Conservation (phyloP, 2,113 vertebrate genomes). For the Pangasianodon gigas region DNA sequence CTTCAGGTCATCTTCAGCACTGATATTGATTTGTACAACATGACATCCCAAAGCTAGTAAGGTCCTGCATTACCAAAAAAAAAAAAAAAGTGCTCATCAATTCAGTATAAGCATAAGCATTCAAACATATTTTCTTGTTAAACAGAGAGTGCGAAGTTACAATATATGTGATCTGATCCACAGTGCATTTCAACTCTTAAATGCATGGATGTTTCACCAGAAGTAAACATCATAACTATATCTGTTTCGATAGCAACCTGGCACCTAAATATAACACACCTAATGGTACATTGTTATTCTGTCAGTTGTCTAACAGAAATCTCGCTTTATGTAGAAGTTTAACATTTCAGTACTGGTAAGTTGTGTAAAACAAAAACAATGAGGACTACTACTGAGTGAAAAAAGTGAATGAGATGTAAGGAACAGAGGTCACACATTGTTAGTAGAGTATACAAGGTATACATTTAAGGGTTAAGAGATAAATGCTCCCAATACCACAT, state of each 20-base stretch:
- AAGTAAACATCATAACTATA: background rate
- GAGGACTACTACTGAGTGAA: background rate
- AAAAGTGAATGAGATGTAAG: background rate
- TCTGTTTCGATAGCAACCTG: background rate
- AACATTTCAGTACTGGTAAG: background rate
- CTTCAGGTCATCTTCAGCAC: conserved; percentile 93
- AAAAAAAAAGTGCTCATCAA: background rate
- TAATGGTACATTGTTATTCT: background rate
- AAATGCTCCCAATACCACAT: background rate
- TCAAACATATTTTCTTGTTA: background rate
- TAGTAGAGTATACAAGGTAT: background rate
- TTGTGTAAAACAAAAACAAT: background rate
- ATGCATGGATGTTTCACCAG: background rate
- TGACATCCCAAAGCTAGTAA: conserved; percentile 93
- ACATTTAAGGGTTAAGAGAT: background rate
- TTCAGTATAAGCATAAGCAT: background rate
- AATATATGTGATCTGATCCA: background rate
- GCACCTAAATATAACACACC: background rate
- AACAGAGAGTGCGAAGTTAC: background rate
- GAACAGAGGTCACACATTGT: background rate
- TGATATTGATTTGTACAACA: conserved; percentile 84
- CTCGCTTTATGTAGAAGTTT: background rate
- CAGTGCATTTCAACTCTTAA: background rate
- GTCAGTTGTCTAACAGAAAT: background rate
- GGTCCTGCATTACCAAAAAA: conserved; percentile 74